Percentiles rank a stretch among this genome's conserved stretches.
These are phyloP conservation scores for Subacronicta megacephala DNA, from an alignment of 2,888 invertebrate genomes.

Conservation along the genomic window DNA sequence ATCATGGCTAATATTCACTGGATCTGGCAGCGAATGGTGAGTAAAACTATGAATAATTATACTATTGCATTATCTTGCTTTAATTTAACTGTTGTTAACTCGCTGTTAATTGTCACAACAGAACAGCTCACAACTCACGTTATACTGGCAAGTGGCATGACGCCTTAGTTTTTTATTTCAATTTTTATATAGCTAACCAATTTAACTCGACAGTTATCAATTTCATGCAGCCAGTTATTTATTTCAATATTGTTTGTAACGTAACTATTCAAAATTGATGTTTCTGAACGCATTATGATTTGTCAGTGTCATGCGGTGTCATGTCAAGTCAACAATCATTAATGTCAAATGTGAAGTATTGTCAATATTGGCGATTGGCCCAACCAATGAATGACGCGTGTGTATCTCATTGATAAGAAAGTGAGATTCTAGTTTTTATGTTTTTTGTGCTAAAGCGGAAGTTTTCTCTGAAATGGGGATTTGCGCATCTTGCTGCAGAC, in stretches of 20 bases:
- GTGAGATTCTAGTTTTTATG: conserved; percentile 40
- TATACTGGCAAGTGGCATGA: too few species aligned
- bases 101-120: background rate
- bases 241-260: conserved; percentile 25
- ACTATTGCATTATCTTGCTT: background rate
- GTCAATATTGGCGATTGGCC: background rate
- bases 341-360: too few species aligned
- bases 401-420: conserved; percentile 20
- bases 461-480: conserved; percentile 80
- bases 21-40: conserved; percentile 78
- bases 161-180: too few species aligned
- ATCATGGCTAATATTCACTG: conserved; percentile 73
- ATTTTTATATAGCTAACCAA: too few species aligned
- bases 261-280: background rate
- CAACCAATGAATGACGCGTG: conserved; percentile 16
- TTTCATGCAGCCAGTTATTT: conserved; percentile 12
- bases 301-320: conserved; percentile 36
- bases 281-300: conserved; percentile 32
- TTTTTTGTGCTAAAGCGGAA: conserved; percentile 43
- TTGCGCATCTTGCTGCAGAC: conserved; percentile 87
- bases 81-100: background rate
- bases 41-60: conserved; percentile 52
- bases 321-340: too few species aligned
- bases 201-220: background rate
- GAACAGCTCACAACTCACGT: too few species aligned